phyloP scores from a whole-genome alignment of 2,113 vertebrate species.

The Platysteira castanea region DNA sequence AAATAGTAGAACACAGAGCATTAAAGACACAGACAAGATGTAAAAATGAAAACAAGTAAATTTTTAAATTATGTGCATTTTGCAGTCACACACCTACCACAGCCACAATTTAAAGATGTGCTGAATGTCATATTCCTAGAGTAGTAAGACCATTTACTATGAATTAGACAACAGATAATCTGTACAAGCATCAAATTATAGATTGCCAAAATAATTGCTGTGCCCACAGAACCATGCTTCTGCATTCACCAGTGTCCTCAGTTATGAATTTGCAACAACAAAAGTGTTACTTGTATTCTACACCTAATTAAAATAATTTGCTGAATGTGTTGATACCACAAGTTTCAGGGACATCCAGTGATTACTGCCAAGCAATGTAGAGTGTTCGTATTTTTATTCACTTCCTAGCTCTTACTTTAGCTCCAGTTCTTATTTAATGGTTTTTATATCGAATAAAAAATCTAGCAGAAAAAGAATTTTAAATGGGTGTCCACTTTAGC shows the following conservation, averaged over 20 bases:
- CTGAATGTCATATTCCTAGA: neutral
- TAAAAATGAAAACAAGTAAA: neutral
- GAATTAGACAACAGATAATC: neutral
- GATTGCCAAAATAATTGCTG: neutral
- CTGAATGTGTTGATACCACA: neutral
- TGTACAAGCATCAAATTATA: neutral
- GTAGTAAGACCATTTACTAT: neutral
- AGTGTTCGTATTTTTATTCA: neutral
- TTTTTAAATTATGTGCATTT: neutral
- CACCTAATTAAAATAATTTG: neutral
- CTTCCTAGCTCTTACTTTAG: neutral
- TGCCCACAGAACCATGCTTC: neutral
- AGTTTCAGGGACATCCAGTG: neutral
- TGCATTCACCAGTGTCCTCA: neutral
- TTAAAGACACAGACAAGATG: neutral
- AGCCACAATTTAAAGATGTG: neutral
- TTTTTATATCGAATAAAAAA: neutral
- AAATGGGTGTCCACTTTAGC: neutral
- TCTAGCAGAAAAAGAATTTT: neutral
- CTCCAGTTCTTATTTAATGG: neutral
- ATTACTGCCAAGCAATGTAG: neutral
- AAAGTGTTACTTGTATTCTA: neutral
- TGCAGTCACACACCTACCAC: neutral
- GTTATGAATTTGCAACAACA: neutral
- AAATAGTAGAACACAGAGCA: neutral